Evolutionary conservation across 2,797 vertebrate genomes (phyloP), one percentile per base, ranked within the genome.

Genomic region (Dryobates pubescens): DNA sequence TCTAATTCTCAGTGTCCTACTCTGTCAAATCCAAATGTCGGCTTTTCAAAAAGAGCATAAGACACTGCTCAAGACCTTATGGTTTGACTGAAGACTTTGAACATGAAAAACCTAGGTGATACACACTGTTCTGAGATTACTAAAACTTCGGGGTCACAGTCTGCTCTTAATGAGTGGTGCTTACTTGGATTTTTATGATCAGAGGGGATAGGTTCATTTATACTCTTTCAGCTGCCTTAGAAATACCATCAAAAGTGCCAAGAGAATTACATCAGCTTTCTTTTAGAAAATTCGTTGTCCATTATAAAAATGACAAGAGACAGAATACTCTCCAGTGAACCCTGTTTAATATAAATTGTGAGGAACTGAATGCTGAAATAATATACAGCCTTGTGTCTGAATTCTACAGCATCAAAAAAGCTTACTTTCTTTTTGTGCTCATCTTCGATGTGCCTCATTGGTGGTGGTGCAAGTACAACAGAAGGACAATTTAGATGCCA

Each of bases 111-210:
- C 6, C 32, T 69, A 41, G 27, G 16, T 69, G 54, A 88, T 32
- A 29, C 17, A 63, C 32, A 11, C 20, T 65, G 17, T 58, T 74
- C 49, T 87, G 30, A 69, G 36, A 67, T 67, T 82, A 79, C 36
- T 56, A 67, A 94, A 88, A 61, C 54, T 89, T 72, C 75, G 30
- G 84, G 64, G 49, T 86, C 24, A 36, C 58, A 49, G 53, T 49
- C 73, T 86, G 49, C 58, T 7, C 1, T 77, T 91, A 91, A 89
- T 82, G 7, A 87, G 51, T 26, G 38, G 81, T 34, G 24, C 22
- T 80, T 89, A 49, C 76, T 92, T 91, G 92, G 70, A 76, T 74
- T 93, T 94, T 95, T 94, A 71, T 84, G 87, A 91, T 91, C 86
- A 94, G 82, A 87, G 47, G 7, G 9, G 70, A 78, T 75, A 47